Evolutionary conservation across 2,888 invertebrate genomes (phyloP).

Genomic region (Mythimna albipuncta): DNA sequence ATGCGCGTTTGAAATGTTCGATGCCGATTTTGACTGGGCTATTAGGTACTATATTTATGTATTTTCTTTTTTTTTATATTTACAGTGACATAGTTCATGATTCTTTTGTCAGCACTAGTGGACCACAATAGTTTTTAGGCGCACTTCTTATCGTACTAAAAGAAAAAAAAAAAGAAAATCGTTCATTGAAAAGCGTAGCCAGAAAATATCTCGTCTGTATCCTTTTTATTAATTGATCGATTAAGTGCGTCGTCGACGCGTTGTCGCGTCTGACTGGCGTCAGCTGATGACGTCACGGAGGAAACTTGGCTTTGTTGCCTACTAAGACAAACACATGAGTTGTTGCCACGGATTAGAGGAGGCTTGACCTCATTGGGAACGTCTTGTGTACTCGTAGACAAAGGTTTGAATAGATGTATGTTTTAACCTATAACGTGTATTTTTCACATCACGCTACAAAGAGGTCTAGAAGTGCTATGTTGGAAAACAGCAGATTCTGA

Average conservation of each 20-base stretch:
- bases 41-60: too few species aligned
- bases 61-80: too few species aligned
- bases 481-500: too few species aligned
- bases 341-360: conserved; percentile 1
- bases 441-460: too few species aligned
- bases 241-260: conserved; percentile 26
- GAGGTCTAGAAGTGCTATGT: too few species aligned
- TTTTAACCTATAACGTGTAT: too few species aligned
- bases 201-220: conserved; percentile 12
- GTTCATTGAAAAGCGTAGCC: neutral
- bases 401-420: neutral
- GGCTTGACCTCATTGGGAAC: neutral
- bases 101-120: too few species aligned
- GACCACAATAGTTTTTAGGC: too few species aligned
- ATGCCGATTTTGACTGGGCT: too few species aligned
- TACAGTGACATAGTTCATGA: too few species aligned
- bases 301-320: conserved; percentile 19
- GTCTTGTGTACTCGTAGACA: neutral
- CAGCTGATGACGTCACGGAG: conserved; percentile 50
- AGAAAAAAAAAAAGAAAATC: neutral
- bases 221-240: conserved; percentile 45
- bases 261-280: conserved; percentile 53
- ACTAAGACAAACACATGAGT: conserved; percentile 1
- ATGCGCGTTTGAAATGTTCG: too few species aligned
- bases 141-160: neutral